These are phyloP conservation scores for Mus spicilegus DNA, from an alignment of 2,113 vertebrate genomes.

Conservation along the genomic window DNA sequence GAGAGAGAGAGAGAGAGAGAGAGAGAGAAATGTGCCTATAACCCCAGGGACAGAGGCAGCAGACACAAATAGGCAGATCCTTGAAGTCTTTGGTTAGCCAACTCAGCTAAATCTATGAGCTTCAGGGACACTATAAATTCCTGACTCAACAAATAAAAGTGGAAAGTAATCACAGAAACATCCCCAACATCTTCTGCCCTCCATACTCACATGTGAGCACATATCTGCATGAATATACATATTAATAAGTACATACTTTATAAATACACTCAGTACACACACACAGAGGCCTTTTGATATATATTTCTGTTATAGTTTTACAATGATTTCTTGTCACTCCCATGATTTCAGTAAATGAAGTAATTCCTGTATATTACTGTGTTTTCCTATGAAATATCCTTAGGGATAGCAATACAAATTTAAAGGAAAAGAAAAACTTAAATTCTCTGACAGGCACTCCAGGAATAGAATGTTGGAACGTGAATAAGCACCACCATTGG, in stretches of 20 bases:
- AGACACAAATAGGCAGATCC: not conserved
- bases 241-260: too few relatives aligned
- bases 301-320: not conserved
- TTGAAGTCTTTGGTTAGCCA: not conserved
- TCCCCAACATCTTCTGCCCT: not conserved
- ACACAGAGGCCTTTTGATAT: not conserved
- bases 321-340: conserved; percentile 9
- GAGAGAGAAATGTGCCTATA: not conserved
- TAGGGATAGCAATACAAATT: not conserved
- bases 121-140: not conserved
- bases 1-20: too few relatives aligned
- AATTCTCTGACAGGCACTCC: not conserved
- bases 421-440: not conserved
- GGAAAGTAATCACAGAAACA: not conserved
- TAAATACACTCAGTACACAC: not conserved
- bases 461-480: not conserved
- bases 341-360: not conserved
- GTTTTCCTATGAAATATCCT: not conserved
- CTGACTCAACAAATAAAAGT: not conserved
- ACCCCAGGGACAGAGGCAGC: not conserved
- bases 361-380: not conserved
- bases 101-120: too few relatives aligned
- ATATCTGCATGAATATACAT: not conserved
- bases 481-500: not conserved
- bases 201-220: not conserved